Conservation (phyloP, 2,797 vertebrate species). For the Strix occidentalis region DNA sequence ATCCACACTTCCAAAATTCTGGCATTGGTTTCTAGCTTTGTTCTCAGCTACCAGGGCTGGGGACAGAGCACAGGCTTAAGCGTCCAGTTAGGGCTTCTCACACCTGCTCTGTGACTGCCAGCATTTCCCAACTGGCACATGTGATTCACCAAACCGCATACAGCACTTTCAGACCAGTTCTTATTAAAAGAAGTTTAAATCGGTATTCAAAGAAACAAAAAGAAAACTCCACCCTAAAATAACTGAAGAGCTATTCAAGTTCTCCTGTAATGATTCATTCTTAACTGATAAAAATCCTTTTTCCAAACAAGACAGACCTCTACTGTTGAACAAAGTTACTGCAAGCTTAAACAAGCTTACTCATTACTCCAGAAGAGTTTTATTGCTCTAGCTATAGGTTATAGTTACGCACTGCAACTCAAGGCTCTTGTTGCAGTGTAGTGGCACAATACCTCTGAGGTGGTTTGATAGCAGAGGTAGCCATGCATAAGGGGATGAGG, state of each 20-base stretch:
- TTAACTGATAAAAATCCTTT: background rate
- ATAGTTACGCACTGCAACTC: background rate
- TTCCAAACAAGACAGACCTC: conserved; percentile 23
- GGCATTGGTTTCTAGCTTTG: background rate
- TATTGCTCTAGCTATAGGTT: background rate
- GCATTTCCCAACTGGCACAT: background rate
- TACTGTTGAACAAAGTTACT: background rate
- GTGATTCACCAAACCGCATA: fast-evolving
- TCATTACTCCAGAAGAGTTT: background rate
- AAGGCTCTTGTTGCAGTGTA: background rate
- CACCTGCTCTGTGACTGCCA: background rate
- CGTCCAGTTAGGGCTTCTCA: background rate
- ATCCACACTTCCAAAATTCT: background rate
- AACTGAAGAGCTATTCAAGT: background rate
- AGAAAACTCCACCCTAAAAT: background rate
- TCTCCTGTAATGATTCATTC: background rate
- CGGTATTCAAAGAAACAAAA: background rate
- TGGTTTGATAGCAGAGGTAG: background rate
- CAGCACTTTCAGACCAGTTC: background rate
- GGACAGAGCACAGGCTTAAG: background rate
- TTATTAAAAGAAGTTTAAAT: background rate
- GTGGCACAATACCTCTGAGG: fast-evolving
- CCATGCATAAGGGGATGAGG: background rate
- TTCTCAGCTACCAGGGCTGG: background rate
- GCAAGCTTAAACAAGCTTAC: background rate